A percentile compares a stretch with the other conserved stretches of the same genome.
Evolutionary conservation across 2,113 vertebrate genomes (phyloP).

Genomic region (Oceanites oceanicus): DNA sequence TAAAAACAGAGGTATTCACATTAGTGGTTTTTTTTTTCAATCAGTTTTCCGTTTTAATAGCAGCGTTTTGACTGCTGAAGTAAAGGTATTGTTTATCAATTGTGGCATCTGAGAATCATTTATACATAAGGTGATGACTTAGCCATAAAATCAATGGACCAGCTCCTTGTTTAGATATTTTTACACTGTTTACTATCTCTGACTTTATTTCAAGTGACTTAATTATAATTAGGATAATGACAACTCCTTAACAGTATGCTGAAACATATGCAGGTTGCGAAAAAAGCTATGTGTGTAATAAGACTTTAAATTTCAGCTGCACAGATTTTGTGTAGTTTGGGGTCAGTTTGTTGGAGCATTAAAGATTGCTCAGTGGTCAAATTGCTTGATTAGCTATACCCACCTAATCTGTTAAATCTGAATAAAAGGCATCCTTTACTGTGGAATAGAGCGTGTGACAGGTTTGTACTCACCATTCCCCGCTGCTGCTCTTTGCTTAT

Average conservation of each 20-base stretch:
- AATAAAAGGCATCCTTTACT: slow-evolving; percentile 24
- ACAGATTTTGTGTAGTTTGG: neutral
- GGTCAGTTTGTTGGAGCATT: slow-evolving; percentile 4
- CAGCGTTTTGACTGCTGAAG: neutral
- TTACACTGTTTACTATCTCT: slow-evolving; percentile 13
- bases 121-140: neutral
- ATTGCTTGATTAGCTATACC: neutral
- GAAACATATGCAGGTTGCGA: neutral
- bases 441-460: neutral
- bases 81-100: neutral
- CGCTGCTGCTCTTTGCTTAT: neutral
- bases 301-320: neutral
- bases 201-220: slow-evolving; percentile 14
- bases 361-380: slow-evolving; percentile 17
- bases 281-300: neutral
- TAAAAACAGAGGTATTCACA: neutral
- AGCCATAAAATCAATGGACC: slow-evolving; percentile 19
- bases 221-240: slow-evolving; percentile 51
- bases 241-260: neutral
- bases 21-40: neutral
- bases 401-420: neutral
- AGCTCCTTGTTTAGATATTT: slow-evolving; percentile 17
- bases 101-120: neutral
- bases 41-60: slow-evolving; percentile 8
- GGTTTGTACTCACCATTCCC: neutral